Conservation (phyloP, 2,797 vertebrate species). For the Gymnocypris eckloni region DNA sequence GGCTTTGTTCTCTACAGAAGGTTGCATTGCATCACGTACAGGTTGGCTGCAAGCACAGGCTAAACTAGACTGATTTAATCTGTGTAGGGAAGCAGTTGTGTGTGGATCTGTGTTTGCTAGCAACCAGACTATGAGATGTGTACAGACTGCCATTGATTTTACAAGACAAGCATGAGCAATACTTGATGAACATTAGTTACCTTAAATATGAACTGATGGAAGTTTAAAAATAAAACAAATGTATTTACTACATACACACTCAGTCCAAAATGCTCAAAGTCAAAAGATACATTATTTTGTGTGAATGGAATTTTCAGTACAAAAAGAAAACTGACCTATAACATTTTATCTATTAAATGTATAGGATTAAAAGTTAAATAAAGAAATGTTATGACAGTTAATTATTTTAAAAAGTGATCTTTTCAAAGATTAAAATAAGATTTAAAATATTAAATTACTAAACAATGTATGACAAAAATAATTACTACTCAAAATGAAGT, state of each 20-base stretch:
- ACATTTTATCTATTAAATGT: background rate
- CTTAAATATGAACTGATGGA: background rate
- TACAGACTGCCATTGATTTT: background rate
- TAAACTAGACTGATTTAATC: conserved; percentile 3
- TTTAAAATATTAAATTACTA: background rate
- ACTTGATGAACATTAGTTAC: background rate
- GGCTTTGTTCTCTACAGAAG: conserved; percentile 22
- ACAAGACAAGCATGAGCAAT: background rate
- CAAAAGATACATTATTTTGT: background rate
- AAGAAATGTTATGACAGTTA: background rate
- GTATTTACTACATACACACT: too few species aligned
- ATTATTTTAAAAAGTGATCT: background rate
- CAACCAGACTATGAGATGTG: conserved; percentile 3
- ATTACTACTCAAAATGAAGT: background rate
- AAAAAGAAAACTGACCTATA: background rate
- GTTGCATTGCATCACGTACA: background rate
- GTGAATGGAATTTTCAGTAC: background rate
- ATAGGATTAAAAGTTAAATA: background rate
- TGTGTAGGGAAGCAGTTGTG: background rate
- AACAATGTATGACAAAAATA: background rate
- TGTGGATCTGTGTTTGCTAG: conserved; percentile 11
- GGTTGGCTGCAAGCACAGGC: background rate
- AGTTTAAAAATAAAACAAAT: background rate
- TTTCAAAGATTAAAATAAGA: background rate
- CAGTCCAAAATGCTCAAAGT: too few species aligned